Percentiles rank a stretch among this genome's conserved stretches.
Conservation (phyloP, 2,113 vertebrate genomes). For the Mormoops blainvillei region DNA sequence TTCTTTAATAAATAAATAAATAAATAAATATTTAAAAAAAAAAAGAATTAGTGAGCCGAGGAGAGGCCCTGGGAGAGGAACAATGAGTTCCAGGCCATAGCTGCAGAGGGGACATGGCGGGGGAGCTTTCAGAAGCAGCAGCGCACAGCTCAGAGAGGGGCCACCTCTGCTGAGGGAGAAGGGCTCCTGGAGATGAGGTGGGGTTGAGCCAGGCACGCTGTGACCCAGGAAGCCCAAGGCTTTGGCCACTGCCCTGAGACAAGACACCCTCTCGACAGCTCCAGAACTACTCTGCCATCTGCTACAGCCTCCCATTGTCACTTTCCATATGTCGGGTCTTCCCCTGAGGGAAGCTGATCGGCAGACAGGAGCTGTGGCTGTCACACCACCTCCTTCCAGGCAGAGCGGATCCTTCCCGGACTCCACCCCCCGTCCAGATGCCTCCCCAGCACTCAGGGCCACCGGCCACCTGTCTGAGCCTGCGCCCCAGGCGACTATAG, state of each 20-base stretch:
- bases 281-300: slow-evolving; percentile 45
- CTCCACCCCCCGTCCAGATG: not conserved
- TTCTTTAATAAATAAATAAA: too few relatives aligned
- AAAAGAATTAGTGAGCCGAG: not conserved
- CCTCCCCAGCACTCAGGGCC: not conserved
- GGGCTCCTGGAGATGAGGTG: not conserved
- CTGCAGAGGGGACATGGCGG: fast-evolving
- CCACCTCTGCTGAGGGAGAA: not conserved
- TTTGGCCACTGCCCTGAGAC: not conserved
- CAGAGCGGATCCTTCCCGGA: not conserved
- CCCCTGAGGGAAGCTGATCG: not conserved
- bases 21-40: too few relatives aligned
- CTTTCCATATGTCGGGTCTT: slow-evolving; percentile 16
- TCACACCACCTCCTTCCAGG: not conserved
- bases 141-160: not conserved
- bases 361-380: not conserved
- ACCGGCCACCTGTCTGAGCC: not conserved
- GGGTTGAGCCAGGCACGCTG: not conserved
- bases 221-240: not conserved
- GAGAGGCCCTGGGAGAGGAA: not conserved
- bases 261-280: not conserved
- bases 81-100: not conserved
- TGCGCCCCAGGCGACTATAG: not conserved
- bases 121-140: not conserved
- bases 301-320: not conserved